Percentiles rank a stretch among this genome's conserved stretches.
These are phyloP conservation scores for Morpho helenor DNA, from an alignment of 2,888 invertebrate species.

Conservation along the genomic window DNA sequence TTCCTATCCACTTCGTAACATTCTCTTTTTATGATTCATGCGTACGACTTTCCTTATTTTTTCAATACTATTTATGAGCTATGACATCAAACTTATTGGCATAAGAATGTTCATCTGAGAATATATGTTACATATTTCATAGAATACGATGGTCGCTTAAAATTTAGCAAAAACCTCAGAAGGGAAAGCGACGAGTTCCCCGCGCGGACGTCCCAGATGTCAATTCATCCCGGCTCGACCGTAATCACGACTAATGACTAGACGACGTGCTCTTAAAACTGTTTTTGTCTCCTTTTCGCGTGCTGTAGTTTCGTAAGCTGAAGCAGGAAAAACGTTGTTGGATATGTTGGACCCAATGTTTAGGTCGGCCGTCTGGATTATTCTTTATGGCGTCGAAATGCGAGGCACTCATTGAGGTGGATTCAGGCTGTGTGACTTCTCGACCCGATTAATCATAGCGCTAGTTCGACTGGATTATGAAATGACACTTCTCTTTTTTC, in stretches of 20 bases:
- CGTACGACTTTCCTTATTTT: conserved; percentile 5
- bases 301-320: conserved; percentile 37
- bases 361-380: conserved; percentile 68
- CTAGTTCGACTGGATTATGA: conserved; percentile 46
- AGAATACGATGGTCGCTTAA: conserved; percentile 47
- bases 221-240: conserved; percentile 65
- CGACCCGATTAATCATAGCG: conserved; percentile 64
- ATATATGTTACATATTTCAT: conserved; percentile 43
- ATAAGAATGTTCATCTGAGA: background rate
- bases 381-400: conserved; percentile 74
- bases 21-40: conserved; percentile 24
- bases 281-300: conserved; percentile 51
- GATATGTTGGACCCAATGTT: conserved; percentile 46
- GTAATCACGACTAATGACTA: conserved; percentile 76
- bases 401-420: conserved; percentile 69
- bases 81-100: background rate
- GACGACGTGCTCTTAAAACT: conserved; percentile 55
- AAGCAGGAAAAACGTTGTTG: conserved; percentile 50
- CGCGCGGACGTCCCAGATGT: conserved; percentile 63
- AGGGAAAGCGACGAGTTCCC: conserved; percentile 64
- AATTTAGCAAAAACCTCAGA: conserved; percentile 67
- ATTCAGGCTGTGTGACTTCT: conserved; percentile 68
- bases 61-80: conserved; percentile 9
- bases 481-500: conserved; percentile 33
- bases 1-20: conserved; percentile 23